Evolutionary conservation across 2,113 vertebrate species (phyloP).

Genomic region (Toxotes chatareus): DNA sequence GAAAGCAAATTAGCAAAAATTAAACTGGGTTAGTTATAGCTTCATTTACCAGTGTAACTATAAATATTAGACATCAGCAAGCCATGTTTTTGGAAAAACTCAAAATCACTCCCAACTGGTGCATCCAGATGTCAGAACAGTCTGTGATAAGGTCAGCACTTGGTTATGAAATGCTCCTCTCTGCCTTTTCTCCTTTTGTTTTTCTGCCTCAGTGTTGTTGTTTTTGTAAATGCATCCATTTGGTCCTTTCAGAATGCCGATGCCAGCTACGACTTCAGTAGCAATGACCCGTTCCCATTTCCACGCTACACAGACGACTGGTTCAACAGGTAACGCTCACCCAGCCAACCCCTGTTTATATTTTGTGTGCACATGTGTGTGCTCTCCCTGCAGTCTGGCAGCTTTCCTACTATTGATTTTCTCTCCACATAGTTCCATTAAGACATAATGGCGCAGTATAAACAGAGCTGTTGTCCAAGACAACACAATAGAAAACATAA

Average conservation of each 20-base stretch:
- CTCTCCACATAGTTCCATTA: conserved; percentile 75
- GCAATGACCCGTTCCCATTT: conserved; percentile 97
- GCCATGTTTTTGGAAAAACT: conserved; percentile 22
- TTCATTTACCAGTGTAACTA: background rate
- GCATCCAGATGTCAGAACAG: conserved; percentile 21
- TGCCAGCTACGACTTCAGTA: conserved; percentile 99
- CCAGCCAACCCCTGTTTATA: conserved; percentile 38
- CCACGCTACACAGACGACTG: conserved; percentile 99
- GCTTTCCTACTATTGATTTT: conserved; percentile 79
- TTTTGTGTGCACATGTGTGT: conserved; percentile 39
- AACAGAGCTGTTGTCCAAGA: conserved; percentile 66
- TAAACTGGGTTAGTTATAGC: background rate
- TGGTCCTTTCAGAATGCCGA: conserved; percentile 93
- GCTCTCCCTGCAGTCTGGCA: conserved; percentile 46
- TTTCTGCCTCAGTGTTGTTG: conserved; percentile 32
- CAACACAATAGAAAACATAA: conserved; percentile 57
- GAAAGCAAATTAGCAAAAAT: background rate
- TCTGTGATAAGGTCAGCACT: conserved; percentile 47
- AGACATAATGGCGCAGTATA: conserved; percentile 74
- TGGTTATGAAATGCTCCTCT: conserved; percentile 22
- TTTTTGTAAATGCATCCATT: conserved; percentile 59
- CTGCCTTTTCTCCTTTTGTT: conserved; percentile 25
- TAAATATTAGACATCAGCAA: background rate
- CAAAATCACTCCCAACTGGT: background rate
- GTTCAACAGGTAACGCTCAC: conserved; percentile 96